Conservation (phyloP, 2,888 invertebrate genomes). For the Apotomis betuletana region DNA sequence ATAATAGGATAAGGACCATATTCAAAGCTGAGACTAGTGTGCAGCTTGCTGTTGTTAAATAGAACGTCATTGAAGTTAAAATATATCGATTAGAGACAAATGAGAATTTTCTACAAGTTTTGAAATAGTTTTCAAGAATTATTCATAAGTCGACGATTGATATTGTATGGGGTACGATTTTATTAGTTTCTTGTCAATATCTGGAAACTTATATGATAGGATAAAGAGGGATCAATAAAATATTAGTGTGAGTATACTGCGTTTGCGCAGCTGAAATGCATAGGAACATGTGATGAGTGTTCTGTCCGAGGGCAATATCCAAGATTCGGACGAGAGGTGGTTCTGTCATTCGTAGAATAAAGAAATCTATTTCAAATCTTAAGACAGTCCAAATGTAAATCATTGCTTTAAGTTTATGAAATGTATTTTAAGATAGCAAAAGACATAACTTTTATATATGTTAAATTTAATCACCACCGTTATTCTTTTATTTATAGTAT, state of each 20-base stretch:
- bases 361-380: conserved; percentile 79
- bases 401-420: conserved; percentile 62
- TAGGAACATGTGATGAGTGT: conserved; percentile 37
- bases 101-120: conserved; percentile 72
- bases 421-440: conserved; percentile 60
- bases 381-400: conserved; percentile 68
- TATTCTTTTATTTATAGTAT: conserved; percentile 54
- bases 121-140: conserved; percentile 65
- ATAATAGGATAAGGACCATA: conserved; percentile 56
- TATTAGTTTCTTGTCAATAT: conserved; percentile 60
- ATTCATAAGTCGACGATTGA: conserved; percentile 42
- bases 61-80: conserved; percentile 34
- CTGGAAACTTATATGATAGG: conserved; percentile 71
- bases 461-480: conserved; percentile 63
- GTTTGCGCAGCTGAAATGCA: conserved; percentile 50
- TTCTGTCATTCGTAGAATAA: conserved; percentile 45
- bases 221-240: conserved; percentile 76
- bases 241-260: conserved; percentile 56
- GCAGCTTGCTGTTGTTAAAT: conserved; percentile 61
- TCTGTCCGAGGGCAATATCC: conserved; percentile 33
- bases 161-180: conserved; percentile 59
- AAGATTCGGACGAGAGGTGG: conserved; percentile 20
- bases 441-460: conserved; percentile 68
- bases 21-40: conserved; percentile 54
- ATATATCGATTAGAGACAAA: conserved; percentile 46